These are phyloP conservation scores for Exephanes ischioxanthus DNA, from an alignment of 2,888 invertebrate species.

Conservation along the genomic window DNA sequence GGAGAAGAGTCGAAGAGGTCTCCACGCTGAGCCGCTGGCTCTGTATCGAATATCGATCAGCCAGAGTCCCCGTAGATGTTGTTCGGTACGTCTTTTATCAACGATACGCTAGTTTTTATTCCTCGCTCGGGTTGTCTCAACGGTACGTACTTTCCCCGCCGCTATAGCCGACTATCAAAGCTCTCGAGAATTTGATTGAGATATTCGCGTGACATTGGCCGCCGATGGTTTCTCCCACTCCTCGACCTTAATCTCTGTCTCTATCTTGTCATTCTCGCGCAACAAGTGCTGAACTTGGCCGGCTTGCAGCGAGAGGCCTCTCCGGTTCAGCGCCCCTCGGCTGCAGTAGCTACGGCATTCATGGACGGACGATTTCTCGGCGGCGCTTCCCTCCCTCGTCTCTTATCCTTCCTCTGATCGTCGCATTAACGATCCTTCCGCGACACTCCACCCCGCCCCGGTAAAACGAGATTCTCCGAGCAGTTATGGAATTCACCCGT, in stretches of 20 bases:
- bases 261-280: conserved; percentile 61
- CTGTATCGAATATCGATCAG: conserved; percentile 53
- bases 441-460: conserved; percentile 11
- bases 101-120: conserved; percentile 14
- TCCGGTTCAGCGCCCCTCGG: background rate
- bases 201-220: conserved; percentile 41
- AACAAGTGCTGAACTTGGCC: conserved; percentile 66
- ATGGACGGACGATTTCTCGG: conserved; percentile 50
- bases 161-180: background rate
- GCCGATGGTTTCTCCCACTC: conserved; percentile 12
- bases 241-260: conserved; percentile 31
- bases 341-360: conserved; percentile 49
- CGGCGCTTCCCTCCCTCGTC: conserved; percentile 34
- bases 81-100: conserved; percentile 12
- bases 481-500: conserved; percentile 24
- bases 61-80: background rate
- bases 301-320: conserved; percentile 17
- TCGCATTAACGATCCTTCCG: conserved; percentile 32
- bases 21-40: conserved; percentile 2
- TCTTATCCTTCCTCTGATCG: conserved; percentile 34
- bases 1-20: conserved; percentile 46
- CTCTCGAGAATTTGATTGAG: conserved; percentile 43
- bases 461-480: conserved; percentile 17
- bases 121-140: background rate
- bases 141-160: background rate